These are phyloP conservation scores for Folsomia candida DNA, from an alignment of 2,888 invertebrate species.

Conservation along the genomic window DNA sequence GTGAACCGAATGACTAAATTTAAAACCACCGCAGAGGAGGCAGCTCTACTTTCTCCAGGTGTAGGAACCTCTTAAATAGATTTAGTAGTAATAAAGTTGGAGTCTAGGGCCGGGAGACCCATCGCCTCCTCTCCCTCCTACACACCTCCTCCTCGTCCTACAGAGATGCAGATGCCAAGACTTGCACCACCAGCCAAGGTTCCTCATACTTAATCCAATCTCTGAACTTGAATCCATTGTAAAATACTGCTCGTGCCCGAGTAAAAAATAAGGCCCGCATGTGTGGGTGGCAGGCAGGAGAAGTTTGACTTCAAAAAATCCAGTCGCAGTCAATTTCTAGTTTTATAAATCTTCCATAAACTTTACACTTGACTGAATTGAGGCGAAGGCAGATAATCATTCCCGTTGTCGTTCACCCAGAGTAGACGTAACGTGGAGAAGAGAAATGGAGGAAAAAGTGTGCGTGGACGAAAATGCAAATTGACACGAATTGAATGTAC, in stretches of 20 bases:
- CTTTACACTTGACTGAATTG: not conserved
- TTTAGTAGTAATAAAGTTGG: conserved; percentile 47
- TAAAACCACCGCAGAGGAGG: not conserved
- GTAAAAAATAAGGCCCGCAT: not conserved
- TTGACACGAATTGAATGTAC: not conserved
- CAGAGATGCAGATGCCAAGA: conserved; percentile 27
- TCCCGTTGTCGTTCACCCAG: not conserved
- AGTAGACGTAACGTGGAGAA: not conserved
- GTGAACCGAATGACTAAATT: not conserved
- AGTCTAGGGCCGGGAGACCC: conserved; percentile 21
- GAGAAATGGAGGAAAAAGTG: not conserved
- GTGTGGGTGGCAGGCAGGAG: not conserved
- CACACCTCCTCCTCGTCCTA: too few species aligned
- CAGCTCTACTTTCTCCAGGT: not conserved
- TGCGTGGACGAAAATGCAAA: not conserved
- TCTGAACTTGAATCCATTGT: not conserved
- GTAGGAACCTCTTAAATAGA: conserved; percentile 42
- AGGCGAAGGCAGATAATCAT: not conserved
- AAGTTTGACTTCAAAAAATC: not conserved
- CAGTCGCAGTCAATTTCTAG: not conserved
- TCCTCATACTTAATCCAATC: not conserved
- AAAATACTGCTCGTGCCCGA: not conserved
- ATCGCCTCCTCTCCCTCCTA: too few species aligned
- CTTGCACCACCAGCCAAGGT: not conserved
- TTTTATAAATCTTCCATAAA: not conserved